Evolutionary conservation across 2,113 vertebrate genomes (phyloP), one percentile per base, ranked within the genome.

Genomic region (Psilopogon haemacephalus): DNA sequence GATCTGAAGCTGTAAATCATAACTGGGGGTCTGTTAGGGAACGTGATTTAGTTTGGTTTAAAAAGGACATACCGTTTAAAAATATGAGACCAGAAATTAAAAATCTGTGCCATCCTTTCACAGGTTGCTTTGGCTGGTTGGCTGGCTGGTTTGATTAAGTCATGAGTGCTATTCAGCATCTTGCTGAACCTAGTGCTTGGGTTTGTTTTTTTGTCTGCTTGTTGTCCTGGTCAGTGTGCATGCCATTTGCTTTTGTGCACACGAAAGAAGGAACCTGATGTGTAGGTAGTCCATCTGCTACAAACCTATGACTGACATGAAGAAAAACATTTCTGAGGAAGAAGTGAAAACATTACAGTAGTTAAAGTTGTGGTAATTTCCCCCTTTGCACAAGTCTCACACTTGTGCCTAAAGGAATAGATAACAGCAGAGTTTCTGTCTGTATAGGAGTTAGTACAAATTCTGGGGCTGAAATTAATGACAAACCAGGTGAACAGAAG

Each of bases 341-440:
- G 20, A 81, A 59, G 20, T 35, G 17, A 40, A 79, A 79, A n/a
- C 24, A 26, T 35, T 33, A 4, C 23, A 67, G 15, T 23, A 19
- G 9, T 14, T 42, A 15, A 52, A 48, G 21, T 4, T 62, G 24
- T 58, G 30, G 17, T 38, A 52, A 44, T 13, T 32, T 37, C 26
- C 8, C 0, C 0, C 8, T 58, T 83, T 33, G 15, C 48, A 42
- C 10, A 37, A 19, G 2, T 58, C 67, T 77, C 11, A 13, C 15
- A 11, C 4, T 18, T 64, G 2, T 37, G 40, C 17, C 35, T 71
- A 35, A 24, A 56, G 14, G 6, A 54, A 86, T 3, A 62, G 9
- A 27, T 17, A 6, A 63, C 8, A 81, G 71, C 21, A 10, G 9
- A 48, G 8, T 58, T 90, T 58, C 30, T 86, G 74, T 35, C 12